Conservation (phyloP, 2,113 vertebrate genomes). For the Istiophorus platypterus region DNA sequence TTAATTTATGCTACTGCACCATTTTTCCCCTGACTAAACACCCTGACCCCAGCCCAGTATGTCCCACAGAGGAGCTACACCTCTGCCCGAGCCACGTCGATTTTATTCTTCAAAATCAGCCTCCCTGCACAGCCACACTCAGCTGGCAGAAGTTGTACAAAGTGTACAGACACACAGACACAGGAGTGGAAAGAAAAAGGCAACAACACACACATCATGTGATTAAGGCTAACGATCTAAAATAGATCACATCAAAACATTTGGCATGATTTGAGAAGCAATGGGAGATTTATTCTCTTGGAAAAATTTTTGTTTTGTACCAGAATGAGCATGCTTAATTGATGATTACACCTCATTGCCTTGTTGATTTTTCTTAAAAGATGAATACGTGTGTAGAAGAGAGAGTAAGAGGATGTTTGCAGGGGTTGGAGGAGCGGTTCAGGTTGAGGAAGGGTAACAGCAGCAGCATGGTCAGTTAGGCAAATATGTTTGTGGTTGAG, state of each 20-base stretch:
- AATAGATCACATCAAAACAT: constrained; percentile 32
- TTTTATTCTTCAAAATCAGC: constrained; percentile 27
- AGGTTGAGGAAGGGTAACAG: constrained; percentile 34
- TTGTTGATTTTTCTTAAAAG: constrained; percentile 14
- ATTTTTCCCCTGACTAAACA: constrained; percentile 67
- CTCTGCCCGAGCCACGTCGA: constrained; percentile 14
- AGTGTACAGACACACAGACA: constrained; percentile 45
- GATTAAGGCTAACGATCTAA: constrained; percentile 22
- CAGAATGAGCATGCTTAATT: constrained; percentile 51
- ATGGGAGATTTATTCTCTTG: background rate
- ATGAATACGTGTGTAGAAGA: constrained; percentile 16
- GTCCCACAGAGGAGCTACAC: constrained; percentile 33
- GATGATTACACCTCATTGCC: constrained; percentile 36
- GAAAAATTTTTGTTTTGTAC: constrained; percentile 22
- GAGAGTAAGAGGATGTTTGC: background rate
- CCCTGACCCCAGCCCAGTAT: constrained; percentile 60
- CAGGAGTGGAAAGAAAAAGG: constrained; percentile 15
- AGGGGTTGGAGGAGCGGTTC: background rate
- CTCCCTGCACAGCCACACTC: background rate
- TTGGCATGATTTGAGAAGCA: constrained; percentile 3
- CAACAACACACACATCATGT: background rate
- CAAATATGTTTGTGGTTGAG: constrained; percentile 68
- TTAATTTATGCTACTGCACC: constrained; percentile 78
- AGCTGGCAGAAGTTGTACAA: constrained; percentile 2
- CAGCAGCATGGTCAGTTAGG: constrained; percentile 69